phyloP scores from a whole-genome alignment of 2,888 invertebrate species.

The Amblyjoppa proteus region DNA sequence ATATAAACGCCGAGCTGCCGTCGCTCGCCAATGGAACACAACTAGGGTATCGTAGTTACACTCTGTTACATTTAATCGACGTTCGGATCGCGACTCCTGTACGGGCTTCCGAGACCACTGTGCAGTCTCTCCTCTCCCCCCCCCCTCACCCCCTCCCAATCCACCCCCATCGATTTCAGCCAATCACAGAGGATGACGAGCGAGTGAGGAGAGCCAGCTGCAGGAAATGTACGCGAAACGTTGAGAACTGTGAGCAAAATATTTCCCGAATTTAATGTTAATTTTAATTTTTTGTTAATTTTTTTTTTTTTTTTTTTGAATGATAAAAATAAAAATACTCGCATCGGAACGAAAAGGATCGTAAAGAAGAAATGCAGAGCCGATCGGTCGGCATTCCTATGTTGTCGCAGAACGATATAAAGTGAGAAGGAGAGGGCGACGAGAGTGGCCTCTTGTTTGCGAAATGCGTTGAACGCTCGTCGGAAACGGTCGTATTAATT shows the following conservation, averaged over 20 bases:
- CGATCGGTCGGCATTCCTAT: conserved; percentile 62
- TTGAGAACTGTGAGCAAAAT: not conserved
- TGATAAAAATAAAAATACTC: not conserved
- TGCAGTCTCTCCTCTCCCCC: not conserved
- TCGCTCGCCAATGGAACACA: conserved; percentile 18
- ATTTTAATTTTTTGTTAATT: too few species aligned
- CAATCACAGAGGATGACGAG: not conserved
- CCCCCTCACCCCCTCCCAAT: not conserved
- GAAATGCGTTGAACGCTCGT: conserved; percentile 61
- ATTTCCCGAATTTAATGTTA: not conserved
- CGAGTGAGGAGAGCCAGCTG: not conserved
- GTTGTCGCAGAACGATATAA: conserved; percentile 36
- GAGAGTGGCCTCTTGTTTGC: conserved; percentile 52
- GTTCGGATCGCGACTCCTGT: conserved; percentile 52
- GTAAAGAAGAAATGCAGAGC: conserved; percentile 49
- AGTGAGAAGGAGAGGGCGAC: conserved; percentile 25
- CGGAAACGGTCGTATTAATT: conserved; percentile 68
- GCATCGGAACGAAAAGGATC: conserved; percentile 40
- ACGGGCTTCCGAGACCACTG: conserved; percentile 21
- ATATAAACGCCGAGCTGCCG: conserved; percentile 13
- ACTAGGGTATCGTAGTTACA: conserved; percentile 48
- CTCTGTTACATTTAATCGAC: conserved; percentile 56
- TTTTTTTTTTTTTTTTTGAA: too few species aligned
- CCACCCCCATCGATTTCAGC: not conserved
- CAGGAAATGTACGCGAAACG: not conserved